phyloP scores from a whole-genome alignment of 2,797 vertebrate species.

The Crypturellus tataupa region DNA sequence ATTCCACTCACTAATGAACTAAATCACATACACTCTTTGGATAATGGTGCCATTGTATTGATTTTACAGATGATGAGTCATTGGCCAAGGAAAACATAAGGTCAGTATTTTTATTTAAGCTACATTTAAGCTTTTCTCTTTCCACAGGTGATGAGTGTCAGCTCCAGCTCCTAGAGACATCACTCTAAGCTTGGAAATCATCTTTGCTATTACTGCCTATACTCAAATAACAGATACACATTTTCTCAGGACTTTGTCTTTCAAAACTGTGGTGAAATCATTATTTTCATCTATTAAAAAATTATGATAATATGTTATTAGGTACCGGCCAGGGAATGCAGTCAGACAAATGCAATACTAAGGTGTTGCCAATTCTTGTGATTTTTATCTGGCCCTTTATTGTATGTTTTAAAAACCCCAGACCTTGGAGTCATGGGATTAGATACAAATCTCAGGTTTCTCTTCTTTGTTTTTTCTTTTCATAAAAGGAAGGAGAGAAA shows the following conservation, averaged over 20 bases:
- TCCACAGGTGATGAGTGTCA: neutral
- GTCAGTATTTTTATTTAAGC: neutral
- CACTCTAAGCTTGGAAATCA: neutral
- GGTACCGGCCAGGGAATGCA: slow-evolving; percentile 29
- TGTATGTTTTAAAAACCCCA: slow-evolving; percentile 39
- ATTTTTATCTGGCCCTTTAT: slow-evolving; percentile 57
- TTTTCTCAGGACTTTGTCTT: neutral
- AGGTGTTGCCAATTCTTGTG: slow-evolving; percentile 30
- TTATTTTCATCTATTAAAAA: slow-evolving; percentile 53
- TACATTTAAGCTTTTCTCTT: neutral
- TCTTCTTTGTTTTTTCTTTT: slow-evolving; percentile 50
- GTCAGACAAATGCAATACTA: slow-evolving; percentile 42
- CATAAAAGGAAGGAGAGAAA: slow-evolving; percentile 27
- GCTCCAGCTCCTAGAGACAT: neutral
- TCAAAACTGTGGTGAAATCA: slow-evolving; percentile 36
- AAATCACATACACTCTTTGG: neutral
- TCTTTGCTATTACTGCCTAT: neutral
- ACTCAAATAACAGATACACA: neutral
- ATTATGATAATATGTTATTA: slow-evolving; percentile 21
- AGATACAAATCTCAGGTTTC: slow-evolving; percentile 54
- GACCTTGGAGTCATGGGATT: slow-evolving; percentile 44
- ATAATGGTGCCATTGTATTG: neutral
- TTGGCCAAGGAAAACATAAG: neutral
- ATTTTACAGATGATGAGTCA: neutral
- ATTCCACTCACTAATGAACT: neutral